phyloP scores from a whole-genome alignment of 1,140 invertebrate genomes.

The Orchestia grillus region DNA sequence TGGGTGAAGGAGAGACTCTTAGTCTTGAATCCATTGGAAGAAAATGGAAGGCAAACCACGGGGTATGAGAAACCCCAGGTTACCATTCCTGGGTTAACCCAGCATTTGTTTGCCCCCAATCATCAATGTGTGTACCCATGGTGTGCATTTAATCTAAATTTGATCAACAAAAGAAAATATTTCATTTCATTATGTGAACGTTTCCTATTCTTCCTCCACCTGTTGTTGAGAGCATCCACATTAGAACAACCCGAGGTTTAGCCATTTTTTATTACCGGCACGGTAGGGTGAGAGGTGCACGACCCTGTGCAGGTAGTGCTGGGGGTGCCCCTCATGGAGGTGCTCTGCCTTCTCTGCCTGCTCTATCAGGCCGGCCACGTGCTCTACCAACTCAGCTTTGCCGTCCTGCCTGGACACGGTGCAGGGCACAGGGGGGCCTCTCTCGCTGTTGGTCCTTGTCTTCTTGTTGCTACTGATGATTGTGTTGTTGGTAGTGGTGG shows the following conservation, averaged over 20 bases:
- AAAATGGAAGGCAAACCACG: too few species aligned
- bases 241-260: neutral
- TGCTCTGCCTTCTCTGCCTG: neutral
- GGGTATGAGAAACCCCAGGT: too few species aligned
- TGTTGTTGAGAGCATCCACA: neutral
- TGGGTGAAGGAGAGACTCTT: too few species aligned
- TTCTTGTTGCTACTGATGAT: neutral
- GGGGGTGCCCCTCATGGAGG: neutral
- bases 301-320: neutral
- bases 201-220: too few species aligned
- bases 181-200: too few species aligned
- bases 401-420: conserved; percentile 1
- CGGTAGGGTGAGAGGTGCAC: neutral
- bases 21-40: too few species aligned
- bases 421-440: conserved; percentile 32
- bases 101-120: too few species aligned
- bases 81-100: too few species aligned
- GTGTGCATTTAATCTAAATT: too few species aligned
- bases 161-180: too few species aligned
- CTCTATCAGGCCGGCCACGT: neutral
- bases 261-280: neutral
- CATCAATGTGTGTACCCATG: too few species aligned
- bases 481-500: too few species aligned
- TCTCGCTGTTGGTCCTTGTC: neutral
- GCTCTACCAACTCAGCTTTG: conserved; percentile 45